Evolutionary conservation across 2,797 vertebrate genomes (phyloP).

Genomic region (Tragelaphus eurycerus): DNA sequence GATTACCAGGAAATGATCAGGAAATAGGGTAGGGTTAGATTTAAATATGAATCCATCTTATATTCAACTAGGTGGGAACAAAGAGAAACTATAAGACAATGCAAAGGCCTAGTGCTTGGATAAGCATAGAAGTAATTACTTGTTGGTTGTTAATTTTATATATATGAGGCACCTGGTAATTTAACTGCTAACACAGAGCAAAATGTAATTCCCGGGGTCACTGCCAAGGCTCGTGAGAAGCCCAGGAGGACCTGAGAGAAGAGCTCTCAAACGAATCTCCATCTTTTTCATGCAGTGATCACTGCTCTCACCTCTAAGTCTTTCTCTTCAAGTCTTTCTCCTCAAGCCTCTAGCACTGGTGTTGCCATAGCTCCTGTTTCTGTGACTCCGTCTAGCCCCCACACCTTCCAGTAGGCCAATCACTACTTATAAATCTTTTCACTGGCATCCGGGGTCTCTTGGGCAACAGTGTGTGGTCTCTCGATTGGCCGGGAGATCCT

Average conservation of each 20-base stretch:
- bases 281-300: constrained; percentile 22
- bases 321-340: neutral
- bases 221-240: neutral
- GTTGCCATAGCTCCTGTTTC: constrained; percentile 62
- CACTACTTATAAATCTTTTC: constrained; percentile 40
- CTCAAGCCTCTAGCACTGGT: constrained; percentile 34
- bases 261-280: neutral
- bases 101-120: neutral
- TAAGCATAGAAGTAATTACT: neutral
- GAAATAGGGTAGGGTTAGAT: too few relatives aligned
- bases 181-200: neutral
- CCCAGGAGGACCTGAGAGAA: neutral
- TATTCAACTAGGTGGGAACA: neutral
- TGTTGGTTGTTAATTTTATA: neutral
- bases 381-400: neutral
- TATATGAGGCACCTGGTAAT: neutral
- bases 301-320: constrained; percentile 63
- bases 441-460: constrained; percentile 66
- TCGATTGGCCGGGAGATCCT: constrained; percentile 64
- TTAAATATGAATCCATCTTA: neutral
- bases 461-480: constrained; percentile 75
- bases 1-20: too few relatives aligned
- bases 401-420: constrained; percentile 59
- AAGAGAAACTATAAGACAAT: neutral
- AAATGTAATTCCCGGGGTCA: neutral